Evolutionary conservation across 2,888 invertebrate genomes (phyloP), one percentile per base, ranked within the genome.

Genomic region (Congeria kusceri): DNA sequence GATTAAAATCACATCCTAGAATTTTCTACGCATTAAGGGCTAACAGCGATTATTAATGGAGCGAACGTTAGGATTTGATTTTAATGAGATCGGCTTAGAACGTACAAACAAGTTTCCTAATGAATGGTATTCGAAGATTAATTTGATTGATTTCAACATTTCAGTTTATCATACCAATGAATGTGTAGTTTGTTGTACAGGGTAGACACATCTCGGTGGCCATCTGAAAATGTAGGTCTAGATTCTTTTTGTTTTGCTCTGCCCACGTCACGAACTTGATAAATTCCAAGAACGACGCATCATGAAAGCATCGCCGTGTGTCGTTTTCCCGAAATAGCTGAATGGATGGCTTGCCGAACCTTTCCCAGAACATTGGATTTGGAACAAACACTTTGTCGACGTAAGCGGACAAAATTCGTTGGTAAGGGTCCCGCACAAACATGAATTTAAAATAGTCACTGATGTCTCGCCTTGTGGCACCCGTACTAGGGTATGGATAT

Each of bases 311-410:
- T 25, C 20, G 56, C 5, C 49, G 47, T 7, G 20, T 23, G 18
- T 27, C 27, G 9, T 66, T 53, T 9, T 29, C 28, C 13, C 79
- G 32, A 20, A 66, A 74, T 28, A 57, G 53, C 18, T 59, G 58
- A 25, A 79, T 79, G 1, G 74, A 53, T n/a, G 61, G 74, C n/a
- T 47, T 53, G 15, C 78, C 78, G 57, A 70, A 74, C 29, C 70
- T 25, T 20, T 70, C 49, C 82, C 82, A 83, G 49, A 77, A 79
- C 20, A 62, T 29, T 3, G 76, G 69, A 57, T 83, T 83, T 18
- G 82, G 82, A 23, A 68, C 69, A 32, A 77, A 77, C 29, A 83
- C 23, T 73, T 83, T 83, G 47, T 83, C 82, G 28, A 83, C 70
- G 29, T 77, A 83, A 4, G 77, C 78, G 5, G 82, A 83, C 3